Percentiles rank a stretch among this genome's conserved stretches.
Evolutionary conservation across 2,888 invertebrate genomes (phyloP).

Genomic region (Pristionchus japonicus): DNA sequence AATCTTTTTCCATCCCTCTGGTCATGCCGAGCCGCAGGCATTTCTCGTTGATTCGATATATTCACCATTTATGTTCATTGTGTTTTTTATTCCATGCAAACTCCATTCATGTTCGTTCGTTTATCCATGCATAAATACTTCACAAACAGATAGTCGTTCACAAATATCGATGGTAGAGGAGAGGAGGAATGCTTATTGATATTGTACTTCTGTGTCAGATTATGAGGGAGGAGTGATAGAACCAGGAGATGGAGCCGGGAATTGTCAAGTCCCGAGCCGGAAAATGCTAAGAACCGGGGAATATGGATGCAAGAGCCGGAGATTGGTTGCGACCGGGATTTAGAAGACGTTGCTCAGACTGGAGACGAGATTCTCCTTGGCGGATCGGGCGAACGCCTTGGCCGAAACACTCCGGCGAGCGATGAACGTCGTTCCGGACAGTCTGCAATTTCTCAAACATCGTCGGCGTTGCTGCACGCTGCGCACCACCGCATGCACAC

Average conservation of each 20-base stretch:
- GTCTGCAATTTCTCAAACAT: constrained; percentile 28
- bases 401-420: constrained; percentile 22
- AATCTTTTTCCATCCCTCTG: too few species aligned
- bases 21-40: too few species aligned
- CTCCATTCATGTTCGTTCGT: background rate
- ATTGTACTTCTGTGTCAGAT: constrained; percentile 31
- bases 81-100: background rate
- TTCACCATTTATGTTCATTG: too few species aligned
- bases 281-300: background rate
- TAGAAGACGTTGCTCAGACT: constrained; percentile 21
- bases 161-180: background rate
- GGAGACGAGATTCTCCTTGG: constrained; percentile 12
- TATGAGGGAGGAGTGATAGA: constrained; percentile 12
- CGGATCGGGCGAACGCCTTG: constrained; percentile 5
- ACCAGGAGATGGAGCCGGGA: background rate
- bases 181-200: background rate
- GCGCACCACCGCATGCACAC: background rate
- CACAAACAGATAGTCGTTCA: background rate
- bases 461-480: background rate
- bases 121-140: background rate
- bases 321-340: background rate
- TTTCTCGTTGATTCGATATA: too few species aligned
- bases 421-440: constrained; percentile 39
- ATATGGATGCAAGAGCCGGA: background rate
- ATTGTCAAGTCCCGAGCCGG: background rate